phyloP scores from a whole-genome alignment of 2,113 vertebrate genomes.

The Crypturellus undulatus region DNA sequence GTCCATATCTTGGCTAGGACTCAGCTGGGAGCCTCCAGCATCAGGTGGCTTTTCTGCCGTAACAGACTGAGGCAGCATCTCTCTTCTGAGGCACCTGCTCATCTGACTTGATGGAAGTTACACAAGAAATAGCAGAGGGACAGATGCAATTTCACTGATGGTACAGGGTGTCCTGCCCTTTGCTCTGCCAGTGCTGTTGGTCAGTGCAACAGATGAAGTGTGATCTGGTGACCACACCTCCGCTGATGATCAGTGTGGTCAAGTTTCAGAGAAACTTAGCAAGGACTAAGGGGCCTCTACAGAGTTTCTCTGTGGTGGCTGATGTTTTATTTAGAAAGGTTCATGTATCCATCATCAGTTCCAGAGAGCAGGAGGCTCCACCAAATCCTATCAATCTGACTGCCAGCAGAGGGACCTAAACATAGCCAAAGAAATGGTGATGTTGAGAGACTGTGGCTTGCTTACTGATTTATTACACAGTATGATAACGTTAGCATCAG shows the following conservation, averaged over 20 bases:
- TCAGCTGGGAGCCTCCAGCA: neutral
- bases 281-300: neutral
- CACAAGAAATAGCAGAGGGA: neutral
- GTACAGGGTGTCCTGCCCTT: neutral
- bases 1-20: accelerated
- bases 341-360: neutral
- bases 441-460: neutral
- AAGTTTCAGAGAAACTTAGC: neutral
- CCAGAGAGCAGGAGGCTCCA: neutral
- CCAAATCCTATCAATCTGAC: neutral
- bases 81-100: neutral
- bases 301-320: neutral
- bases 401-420: slow-evolving; percentile 43
- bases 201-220: neutral
- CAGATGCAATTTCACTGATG: neutral
- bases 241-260: accelerated
- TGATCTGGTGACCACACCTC: neutral
- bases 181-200: accelerated
- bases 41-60: neutral
- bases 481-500: neutral
- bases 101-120: neutral
- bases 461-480: neutral
- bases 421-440: neutral
- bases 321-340: neutral
- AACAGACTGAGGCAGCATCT: neutral